Conservation (phyloP, 2,113 vertebrate species). For the Mesoclemmys tuberculata region DNA sequence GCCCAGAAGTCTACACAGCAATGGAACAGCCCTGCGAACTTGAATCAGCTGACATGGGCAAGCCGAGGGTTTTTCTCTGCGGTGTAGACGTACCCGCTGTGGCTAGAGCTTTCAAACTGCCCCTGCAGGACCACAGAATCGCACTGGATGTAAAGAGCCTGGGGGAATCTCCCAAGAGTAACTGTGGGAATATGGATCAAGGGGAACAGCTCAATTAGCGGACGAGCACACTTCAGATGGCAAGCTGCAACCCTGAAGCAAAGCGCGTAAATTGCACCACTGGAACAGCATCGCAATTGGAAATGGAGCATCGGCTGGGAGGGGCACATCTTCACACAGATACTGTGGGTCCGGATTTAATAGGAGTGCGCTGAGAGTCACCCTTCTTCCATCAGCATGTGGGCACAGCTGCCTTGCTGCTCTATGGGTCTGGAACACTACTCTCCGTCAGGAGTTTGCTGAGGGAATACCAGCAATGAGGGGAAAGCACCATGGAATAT, state of each 20-base stretch:
- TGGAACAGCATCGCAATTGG: neutral
- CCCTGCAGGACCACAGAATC: neutral
- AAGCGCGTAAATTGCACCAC: neutral
- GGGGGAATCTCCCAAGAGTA: neutral
- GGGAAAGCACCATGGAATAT: neutral
- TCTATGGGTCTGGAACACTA: neutral
- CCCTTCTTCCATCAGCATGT: neutral
- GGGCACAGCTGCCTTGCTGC: neutral
- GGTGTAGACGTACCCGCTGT: too few relatives aligned
- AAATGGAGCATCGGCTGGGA: rapidly evolving
- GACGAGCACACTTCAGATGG: neutral
- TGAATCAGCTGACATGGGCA: too few relatives aligned
- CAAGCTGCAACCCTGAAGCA: neutral
- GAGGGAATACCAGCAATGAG: neutral
- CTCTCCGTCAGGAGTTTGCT: neutral
- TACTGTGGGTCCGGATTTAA: neutral
- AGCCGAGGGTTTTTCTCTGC: too few relatives aligned
- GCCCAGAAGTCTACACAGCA: too few relatives aligned
- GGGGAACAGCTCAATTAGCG: neutral
- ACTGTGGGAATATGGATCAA: neutral
- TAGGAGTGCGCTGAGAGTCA: neutral
- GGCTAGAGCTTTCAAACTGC: neutral
- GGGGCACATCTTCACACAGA: neutral
- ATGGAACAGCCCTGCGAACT: too few relatives aligned
- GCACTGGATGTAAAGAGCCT: rapidly evolving